These are phyloP conservation scores for Lates japonicus DNA, from an alignment of 2,797 vertebrate genomes.

Conservation along the genomic window DNA sequence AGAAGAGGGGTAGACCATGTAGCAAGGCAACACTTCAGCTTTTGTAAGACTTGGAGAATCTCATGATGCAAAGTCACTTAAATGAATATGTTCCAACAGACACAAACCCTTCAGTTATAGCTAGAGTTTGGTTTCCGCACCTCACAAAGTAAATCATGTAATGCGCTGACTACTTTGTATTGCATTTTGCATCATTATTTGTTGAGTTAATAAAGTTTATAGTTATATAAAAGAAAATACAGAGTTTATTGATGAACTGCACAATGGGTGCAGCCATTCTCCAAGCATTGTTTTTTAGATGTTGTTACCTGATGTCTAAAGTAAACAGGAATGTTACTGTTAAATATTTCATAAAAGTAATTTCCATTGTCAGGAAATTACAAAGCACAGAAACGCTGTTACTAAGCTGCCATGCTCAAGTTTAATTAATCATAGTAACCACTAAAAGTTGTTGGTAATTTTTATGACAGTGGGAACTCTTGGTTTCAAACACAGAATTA, in stretches of 20 bases:
- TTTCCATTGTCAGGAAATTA: neutral
- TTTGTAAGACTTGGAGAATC: neutral
- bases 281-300: neutral
- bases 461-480: neutral
- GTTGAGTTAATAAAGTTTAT: neutral
- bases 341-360: neutral
- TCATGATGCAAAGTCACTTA: neutral
- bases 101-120: neutral
- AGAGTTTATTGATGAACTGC: neutral
- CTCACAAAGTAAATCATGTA: neutral
- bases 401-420: neutral
- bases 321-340: neutral
- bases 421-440: neutral
- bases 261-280: neutral
- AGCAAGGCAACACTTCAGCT: too few relatives aligned
- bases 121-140: neutral
- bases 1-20: neutral
- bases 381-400: neutral
- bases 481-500: neutral
- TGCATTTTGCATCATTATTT: neutral
- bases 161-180: neutral
- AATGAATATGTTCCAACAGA: neutral
- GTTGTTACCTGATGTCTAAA: neutral
- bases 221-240: neutral
- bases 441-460: neutral